Evolutionary conservation across 64 coral and sea anemone genomes (phyloP).

Genomic region (Cladopsammia gracilis): DNA sequence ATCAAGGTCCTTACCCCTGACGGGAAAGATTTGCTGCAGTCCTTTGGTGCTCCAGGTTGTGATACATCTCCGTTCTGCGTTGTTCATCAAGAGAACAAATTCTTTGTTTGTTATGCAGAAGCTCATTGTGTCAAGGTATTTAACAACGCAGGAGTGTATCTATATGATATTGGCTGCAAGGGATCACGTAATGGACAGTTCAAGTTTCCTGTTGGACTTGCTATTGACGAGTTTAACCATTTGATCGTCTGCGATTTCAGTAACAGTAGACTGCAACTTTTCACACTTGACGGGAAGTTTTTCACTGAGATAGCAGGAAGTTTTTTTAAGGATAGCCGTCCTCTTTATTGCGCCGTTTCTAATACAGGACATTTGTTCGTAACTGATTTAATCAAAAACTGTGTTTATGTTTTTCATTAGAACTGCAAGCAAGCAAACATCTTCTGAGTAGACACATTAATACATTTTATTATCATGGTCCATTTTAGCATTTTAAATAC

Average conservation of each 20-base stretch:
- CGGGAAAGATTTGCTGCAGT: too few species aligned
- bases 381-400: background rate
- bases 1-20: background rate
- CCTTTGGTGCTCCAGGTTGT: background rate
- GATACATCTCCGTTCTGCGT: background rate
- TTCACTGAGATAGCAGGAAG: background rate
- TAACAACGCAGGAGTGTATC: background rate
- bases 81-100: background rate
- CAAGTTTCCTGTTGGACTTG: background rate
- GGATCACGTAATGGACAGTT: background rate
- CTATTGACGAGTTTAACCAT: background rate
- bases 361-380: background rate
- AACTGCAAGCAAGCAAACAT: too few species aligned
- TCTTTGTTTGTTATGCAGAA: background rate
- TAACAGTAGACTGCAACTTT: background rate
- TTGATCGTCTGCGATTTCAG: constrained; percentile 1
- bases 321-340: background rate
- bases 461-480: too few species aligned
- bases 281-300: constrained; percentile 43
- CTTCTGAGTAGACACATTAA: background rate
- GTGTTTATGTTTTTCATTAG: background rate
- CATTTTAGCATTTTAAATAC: too few species aligned
- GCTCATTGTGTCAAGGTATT: constrained; percentile 16
- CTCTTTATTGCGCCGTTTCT: constrained; percentile 16
- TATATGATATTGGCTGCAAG: background rate